Evolutionary conservation across 2,113 vertebrate genomes (phyloP).

Genomic region (Coptodon rendalli): DNA sequence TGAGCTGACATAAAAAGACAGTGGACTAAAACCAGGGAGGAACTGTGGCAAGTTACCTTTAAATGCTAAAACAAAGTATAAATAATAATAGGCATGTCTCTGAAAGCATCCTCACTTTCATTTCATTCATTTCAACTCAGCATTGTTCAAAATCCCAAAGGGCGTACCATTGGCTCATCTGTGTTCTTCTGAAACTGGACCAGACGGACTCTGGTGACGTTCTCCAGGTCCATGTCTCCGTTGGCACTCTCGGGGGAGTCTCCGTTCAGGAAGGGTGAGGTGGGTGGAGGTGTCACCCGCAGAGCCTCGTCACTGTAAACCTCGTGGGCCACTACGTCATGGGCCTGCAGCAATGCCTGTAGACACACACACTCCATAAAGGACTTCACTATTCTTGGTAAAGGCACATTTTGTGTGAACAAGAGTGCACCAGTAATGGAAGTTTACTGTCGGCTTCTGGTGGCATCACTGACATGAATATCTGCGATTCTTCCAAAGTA

Average conservation of each 20-base stretch:
- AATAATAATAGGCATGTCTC: not conserved
- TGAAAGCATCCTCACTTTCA: not conserved
- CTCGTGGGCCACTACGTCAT: slow-evolving; percentile 98
- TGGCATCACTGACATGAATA: not conserved
- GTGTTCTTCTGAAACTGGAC: slow-evolving; percentile 99
- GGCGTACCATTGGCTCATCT: slow-evolving; percentile 89
- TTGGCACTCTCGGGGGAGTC: slow-evolving; percentile 95
- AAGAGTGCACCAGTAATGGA: not conserved
- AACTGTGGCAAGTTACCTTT: not conserved
- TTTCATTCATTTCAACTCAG: not conserved
- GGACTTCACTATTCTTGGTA: not conserved
- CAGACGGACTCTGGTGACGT: slow-evolving; percentile 92
- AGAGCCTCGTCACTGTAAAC: slow-evolving; percentile 97
- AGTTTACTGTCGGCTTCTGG: not conserved
- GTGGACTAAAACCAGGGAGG: not conserved
- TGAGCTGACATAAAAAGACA: not conserved
- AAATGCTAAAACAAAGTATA: not conserved
- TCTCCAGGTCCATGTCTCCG: slow-evolving; percentile 98
- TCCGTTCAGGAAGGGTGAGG: slow-evolving; percentile 95
- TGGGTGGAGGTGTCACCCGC: slow-evolving; percentile 95
- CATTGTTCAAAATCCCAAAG: not conserved
- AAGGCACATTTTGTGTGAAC: not conserved
- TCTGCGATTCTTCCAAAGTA: not conserved
- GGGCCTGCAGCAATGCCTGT: slow-evolving; percentile 96
- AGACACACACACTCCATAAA: not conserved